Percentiles rank a stretch among this genome's conserved stretches.
Conservation (phyloP, 1,140 invertebrate species). For the Listronotus oregonensis region DNA sequence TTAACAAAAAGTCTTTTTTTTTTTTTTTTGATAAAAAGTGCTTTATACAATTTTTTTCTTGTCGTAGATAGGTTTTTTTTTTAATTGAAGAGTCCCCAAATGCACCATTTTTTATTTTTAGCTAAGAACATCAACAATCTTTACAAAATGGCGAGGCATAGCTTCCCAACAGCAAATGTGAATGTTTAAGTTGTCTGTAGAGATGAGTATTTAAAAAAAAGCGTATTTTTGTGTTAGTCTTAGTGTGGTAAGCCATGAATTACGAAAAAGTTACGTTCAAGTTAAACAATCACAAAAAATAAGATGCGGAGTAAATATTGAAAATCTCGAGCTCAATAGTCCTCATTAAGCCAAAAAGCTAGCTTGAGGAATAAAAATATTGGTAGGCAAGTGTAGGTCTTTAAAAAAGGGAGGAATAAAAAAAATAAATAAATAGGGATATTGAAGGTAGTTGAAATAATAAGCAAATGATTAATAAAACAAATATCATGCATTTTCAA, state of each 20-base stretch:
- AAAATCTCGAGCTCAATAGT: conserved; percentile 10
- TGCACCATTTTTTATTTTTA: background rate
- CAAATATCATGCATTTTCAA: conserved; percentile 86
- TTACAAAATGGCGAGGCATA: conserved; percentile 27
- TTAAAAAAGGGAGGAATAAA: conserved; percentile 12
- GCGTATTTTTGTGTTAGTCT: conserved; percentile 27
- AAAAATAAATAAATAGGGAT: conserved; percentile 34
- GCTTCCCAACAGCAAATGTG: conserved; percentile 35
- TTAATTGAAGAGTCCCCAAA: no score
- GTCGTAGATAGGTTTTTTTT: no score
- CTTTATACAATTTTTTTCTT: no score
- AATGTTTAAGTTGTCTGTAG: conserved; percentile 24
- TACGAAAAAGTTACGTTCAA: conserved; percentile 10
- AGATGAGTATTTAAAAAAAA: background rate
- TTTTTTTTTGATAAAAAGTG: no score
- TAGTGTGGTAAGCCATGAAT: conserved; percentile 34
- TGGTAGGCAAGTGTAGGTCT: conserved; percentile 2
- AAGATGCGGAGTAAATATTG: conserved; percentile 42
- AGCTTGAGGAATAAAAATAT: background rate
- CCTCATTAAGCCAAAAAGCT: background rate
- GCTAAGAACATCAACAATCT: conserved; percentile 14
- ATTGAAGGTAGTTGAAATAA: conserved; percentile 62
- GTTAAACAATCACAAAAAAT: conserved; percentile 47
- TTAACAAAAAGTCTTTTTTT: no score
- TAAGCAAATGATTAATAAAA: conserved; percentile 78